Conservation (phyloP, 2,113 vertebrate species). For the Scomber japonicus region DNA sequence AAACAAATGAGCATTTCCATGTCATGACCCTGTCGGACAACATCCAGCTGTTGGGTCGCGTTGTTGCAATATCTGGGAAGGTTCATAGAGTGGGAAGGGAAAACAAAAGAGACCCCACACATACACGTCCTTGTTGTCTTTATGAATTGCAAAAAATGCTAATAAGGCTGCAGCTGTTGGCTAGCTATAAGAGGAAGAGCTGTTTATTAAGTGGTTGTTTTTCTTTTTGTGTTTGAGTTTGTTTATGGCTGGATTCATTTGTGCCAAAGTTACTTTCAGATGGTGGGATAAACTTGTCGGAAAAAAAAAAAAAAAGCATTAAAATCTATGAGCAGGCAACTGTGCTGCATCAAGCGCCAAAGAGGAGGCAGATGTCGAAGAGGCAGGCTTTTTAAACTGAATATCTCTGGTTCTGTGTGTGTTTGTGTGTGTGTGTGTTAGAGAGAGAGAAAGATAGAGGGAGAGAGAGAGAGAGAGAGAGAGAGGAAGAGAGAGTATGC, state of each 20-base stretch:
- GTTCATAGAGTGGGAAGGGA: not conserved
- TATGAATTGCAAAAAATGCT: slow-evolving; percentile 20
- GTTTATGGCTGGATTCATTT: slow-evolving; percentile 1
- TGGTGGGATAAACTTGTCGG: slow-evolving; percentile 51
- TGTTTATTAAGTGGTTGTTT: not conserved
- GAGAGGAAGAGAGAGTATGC: not conserved
- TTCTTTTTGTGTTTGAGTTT: slow-evolving; percentile 1
- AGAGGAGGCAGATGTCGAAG: slow-evolving; percentile 60
- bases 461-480: too few relatives aligned
- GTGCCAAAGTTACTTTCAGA: slow-evolving; percentile 47
- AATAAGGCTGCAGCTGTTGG: not conserved
- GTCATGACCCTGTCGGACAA: slow-evolving; percentile 53
- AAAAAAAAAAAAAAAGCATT: slow-evolving; percentile 27
- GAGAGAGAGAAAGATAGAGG: too few relatives aligned
- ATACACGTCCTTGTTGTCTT: slow-evolving; percentile 21
- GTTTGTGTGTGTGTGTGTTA: not conserved
- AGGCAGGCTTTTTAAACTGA: slow-evolving; percentile 42
- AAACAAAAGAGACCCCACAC: not conserved
- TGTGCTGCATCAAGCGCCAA: slow-evolving; percentile 26
- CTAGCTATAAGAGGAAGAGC: not conserved
- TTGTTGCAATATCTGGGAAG: slow-evolving; percentile 9
- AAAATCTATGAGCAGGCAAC: slow-evolving; percentile 46
- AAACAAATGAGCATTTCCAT: slow-evolving; percentile 70
- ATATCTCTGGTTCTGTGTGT: slow-evolving; percentile 19
- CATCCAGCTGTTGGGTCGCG: not conserved